Evolutionary conservation across 2,797 vertebrate species (phyloP), one percentile per base, ranked within the genome.

Genomic region (Typhlichthys eigenmanni): DNA sequence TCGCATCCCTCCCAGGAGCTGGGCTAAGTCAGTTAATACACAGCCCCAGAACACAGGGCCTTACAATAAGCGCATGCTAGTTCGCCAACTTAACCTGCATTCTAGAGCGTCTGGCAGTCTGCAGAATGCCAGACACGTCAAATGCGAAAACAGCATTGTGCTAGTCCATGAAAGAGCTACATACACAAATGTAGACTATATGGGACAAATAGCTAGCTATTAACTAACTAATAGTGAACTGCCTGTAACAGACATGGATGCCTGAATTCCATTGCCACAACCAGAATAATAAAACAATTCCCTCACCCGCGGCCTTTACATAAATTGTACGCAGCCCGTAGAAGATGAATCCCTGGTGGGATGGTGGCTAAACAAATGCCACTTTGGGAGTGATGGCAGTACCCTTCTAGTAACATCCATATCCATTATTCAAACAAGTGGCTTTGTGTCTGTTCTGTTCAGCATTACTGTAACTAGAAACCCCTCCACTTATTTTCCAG

Each of bases 381-480:
- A 64, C 64, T 74, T 72, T 60, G 53, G 63, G 77, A 70, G 60
- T 58, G 55, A 59, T 66, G 34, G 68, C 43, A 34, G 68, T 58
- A 69, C 78, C 73, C 64, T 78, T 78, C 66, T 45, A 69, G 60
- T 54, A 54, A 59, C 62, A 50, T 17, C n/a, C 38, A 29, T 72
- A 13, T 71, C 13, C 60, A 64, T 74, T 71, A 57, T 75, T 71
- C 64, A 55, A 69, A 64, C 54, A 54, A 72, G 60, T 45, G 68
- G 66, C 53, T 71, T 46, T 5, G 64, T 60, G 81, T 78, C 75
- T 79, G 76, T 61, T 81, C 73, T 54, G 74, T 64, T 47, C 79
- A 79, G 84, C 77, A 86, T 86, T 72, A 78, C 85, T 85, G 88
- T 90, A 92, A 91, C 84, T 59, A 72, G 87, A 91, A 65, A 81